Base-by-base conservation (phyloP, 2,113 vertebrate species). In the Ochotona curzoniae region DNA sequence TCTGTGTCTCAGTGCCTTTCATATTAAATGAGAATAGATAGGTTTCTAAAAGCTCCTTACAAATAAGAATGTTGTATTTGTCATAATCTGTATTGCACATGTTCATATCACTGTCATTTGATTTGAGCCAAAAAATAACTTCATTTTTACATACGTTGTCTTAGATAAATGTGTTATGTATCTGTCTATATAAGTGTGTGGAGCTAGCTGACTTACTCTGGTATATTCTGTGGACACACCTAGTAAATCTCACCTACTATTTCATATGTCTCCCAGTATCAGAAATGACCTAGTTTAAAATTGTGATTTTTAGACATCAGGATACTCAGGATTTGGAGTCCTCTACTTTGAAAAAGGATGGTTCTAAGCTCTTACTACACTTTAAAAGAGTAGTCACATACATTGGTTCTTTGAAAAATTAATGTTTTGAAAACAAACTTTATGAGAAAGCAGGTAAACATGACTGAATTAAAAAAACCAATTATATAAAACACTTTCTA, bases 131-230 rank as follows among this genome's bases (percentile, higher is more conserved):
- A 8, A 47, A 67, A 70, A 44, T 87, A 67, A 5, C 13, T 88
- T 88, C 5, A 79, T 88, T 89, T 32, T 73, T 80, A 89, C 90
- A 70, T 71, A 49, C 23, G 15, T 63, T 89, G 15, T 66, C 82
- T 89, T 51, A 73, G 78, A 95, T 66, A 73, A 13, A 15, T 26
- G 9, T 0, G 6, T 21, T 44, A 32, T 35, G 60, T 6, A n/a
- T 66, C 2, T 84, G 8, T 83, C 8, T 76, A 5, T 74, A 28
- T 76, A 12, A 15, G 5, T 78, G 0, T 70, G 15, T 89, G 2
- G 70, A 70, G 26, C 54, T 76, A 66, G 0, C 49, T 93, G 64
- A 89, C 3, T 21, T 69, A 28, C 15, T 80, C 30, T 83, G 21
- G 60, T 69, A 91, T 74, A 32, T 93, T 79, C 54, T 44, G 38